phyloP scores from a whole-genome alignment of 1,140 invertebrate species.

The Halesus radiatus region DNA sequence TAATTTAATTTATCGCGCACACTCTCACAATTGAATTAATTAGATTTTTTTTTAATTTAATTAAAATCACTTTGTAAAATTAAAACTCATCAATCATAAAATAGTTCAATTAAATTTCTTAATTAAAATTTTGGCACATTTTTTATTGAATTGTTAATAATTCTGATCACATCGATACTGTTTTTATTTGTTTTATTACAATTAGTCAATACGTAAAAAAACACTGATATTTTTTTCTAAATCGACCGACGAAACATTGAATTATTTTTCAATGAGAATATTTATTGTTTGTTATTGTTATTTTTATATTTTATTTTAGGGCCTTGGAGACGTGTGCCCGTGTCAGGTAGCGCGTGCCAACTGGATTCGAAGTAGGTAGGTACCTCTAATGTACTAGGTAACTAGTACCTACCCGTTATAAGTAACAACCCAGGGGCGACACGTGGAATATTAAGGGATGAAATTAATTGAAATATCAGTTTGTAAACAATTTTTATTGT shows the following conservation, averaged over 20 bases:
- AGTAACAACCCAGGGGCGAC: background rate
- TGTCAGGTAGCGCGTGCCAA: slow-evolving; percentile 36
- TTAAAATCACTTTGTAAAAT: too few species aligned
- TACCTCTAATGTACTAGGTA: slow-evolving; percentile 7
- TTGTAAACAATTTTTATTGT: too few species aligned
- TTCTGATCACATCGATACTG: background rate
- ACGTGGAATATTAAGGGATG: background rate
- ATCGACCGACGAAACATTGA: background rate
- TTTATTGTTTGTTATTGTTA: background rate
- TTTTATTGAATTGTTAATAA: background rate
- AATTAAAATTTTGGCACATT: background rate
- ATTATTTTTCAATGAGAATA: background rate
- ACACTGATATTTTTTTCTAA: background rate
- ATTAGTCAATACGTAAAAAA: too few species aligned
- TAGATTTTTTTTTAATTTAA: too few species aligned
- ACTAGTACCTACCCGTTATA: background rate
- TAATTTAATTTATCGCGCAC: too few species aligned
- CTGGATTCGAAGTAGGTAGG: slow-evolving; percentile 16
- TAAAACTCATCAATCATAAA: background rate
- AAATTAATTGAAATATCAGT: too few species aligned
- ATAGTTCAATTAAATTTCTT: background rate
- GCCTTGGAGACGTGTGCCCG: slow-evolving; percentile 25
- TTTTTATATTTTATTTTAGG: background rate
- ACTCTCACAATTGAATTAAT: too few species aligned
- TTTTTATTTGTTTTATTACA: background rate